Evolutionary conservation across 2,113 vertebrate genomes (phyloP), one percentile per base, ranked within the genome.

Genomic region (Chloropsis cyanopogon): DNA sequence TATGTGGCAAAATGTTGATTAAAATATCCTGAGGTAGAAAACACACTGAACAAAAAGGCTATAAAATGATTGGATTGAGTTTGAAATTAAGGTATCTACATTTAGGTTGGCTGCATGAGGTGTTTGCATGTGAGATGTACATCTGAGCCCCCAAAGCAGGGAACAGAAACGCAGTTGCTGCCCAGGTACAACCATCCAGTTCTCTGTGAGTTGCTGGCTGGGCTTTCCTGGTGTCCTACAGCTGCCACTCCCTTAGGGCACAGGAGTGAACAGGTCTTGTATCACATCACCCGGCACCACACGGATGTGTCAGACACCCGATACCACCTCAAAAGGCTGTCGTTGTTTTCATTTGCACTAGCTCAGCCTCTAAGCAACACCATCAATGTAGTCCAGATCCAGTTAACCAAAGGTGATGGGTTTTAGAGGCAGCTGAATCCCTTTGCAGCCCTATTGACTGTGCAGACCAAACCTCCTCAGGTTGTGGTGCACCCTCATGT

Each of bases 251-350:
- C 46, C 47, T 50, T 14, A 2, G 64, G 47, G 47, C 47, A 54
- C 35, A 42, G 39, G 25, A 78, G 35, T 8, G 31, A 86, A 20
- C 33, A 42, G 64, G 35, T 68, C 41, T 75, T 49, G 20, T 92
- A 15, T 59, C 25, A 3, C 4, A 35, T 63, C 57, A 71, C 37
- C 54, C 0, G 0, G 37, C 69, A 66, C 37, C 50, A 65, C 0
- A 7, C 0, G 3, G 46, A 80, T 0, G 6, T 70, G 72, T 77
- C 65, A 69, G 90, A 81, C 56, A 70, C 22, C 42, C 0, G 1
- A 73, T 25, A 52, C 59, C 17, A 15, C 37, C n/a, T 91, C 81
- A 53, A 37, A 69, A 69, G 41, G 56, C 24, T 69, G 22, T 11
- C 26, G 23, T 24, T 72, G 54, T 60, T 93, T 85, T 54, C 33